phyloP scores from a whole-genome alignment of 2,888 invertebrate species.

The Peribatodes rhomboidaria region DNA sequence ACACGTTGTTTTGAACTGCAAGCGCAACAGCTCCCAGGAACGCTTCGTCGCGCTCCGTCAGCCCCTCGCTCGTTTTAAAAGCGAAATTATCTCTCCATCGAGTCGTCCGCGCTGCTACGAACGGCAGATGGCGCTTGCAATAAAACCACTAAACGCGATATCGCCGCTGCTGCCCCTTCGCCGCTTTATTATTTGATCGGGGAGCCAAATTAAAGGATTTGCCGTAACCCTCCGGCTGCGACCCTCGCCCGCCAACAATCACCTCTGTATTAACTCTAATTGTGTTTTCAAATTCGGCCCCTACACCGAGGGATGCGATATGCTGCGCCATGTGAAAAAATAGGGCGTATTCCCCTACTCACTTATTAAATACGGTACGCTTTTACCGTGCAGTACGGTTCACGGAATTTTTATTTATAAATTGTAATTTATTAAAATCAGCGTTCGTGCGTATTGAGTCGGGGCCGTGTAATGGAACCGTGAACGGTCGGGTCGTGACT shows the following conservation, averaged over 20 bases:
- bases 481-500: conserved; percentile 69
- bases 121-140: conserved; percentile 86
- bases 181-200: conserved; percentile 86
- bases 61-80: conserved; percentile 74
- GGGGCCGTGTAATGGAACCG: conserved; percentile 64
- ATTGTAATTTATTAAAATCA: conserved; percentile 56
- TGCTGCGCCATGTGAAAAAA: conserved; percentile 79
- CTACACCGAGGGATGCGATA: conserved; percentile 74
- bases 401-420: conserved; percentile 54
- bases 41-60: conserved; percentile 62
- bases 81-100: conserved; percentile 84
- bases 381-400: conserved; percentile 63
- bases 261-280: conserved; percentile 87
- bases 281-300: conserved; percentile 86
- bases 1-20: conserved; percentile 71
- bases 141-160: conserved; percentile 87
- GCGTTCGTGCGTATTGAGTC: conserved; percentile 64
- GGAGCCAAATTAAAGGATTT: conserved; percentile 87
- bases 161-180: conserved; percentile 78
- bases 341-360: conserved; percentile 74
- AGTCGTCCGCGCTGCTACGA: conserved; percentile 50
- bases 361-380: conserved; percentile 74
- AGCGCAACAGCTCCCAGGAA: conserved; percentile 75
- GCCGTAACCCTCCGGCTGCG: conserved; percentile 77
- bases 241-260: conserved; percentile 84